Conservation (phyloP, 2,888 invertebrate genomes). For the Ophioninae sp. region DNA sequence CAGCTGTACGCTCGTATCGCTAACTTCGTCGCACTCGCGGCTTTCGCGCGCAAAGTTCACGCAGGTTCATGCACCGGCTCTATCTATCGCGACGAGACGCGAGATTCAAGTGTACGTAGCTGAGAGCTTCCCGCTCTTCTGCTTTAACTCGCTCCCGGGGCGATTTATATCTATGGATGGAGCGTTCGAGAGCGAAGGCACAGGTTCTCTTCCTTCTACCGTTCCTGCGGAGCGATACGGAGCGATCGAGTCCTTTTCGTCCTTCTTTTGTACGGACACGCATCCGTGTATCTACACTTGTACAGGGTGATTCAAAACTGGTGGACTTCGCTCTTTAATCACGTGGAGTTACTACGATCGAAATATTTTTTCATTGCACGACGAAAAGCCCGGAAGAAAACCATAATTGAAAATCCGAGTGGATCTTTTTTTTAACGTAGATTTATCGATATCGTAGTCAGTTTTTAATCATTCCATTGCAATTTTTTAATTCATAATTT, state of each 20-base stretch:
- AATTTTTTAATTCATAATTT: no score
- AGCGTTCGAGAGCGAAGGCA: constrained; percentile 26
- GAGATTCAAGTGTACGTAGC: constrained; percentile 41
- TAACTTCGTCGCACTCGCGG: constrained; percentile 47
- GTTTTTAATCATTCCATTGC: no score
- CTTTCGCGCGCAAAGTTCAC: constrained; percentile 66
- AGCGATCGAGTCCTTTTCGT: constrained; percentile 37
- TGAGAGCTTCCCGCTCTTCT: constrained; percentile 29
- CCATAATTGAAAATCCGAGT: no score
- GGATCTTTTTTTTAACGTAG: no score
- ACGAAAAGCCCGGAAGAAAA: no score
- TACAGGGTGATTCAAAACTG: no score
- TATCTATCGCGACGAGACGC: constrained; percentile 46
- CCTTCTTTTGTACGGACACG: constrained; percentile 13
- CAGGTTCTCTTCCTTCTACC: constrained; percentile 54
- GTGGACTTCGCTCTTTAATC: no score
- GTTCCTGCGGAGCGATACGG: constrained; percentile 35
- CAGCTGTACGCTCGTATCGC: neutral
- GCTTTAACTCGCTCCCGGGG: constrained; percentile 38
- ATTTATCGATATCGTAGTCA: no score
- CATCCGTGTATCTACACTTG: no score
- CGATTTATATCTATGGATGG: constrained; percentile 1
- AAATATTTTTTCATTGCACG: no score
- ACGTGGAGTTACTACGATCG: no score
- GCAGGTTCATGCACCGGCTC: constrained; percentile 68